These are phyloP conservation scores for Mesorhabditis sp. DNA, from an alignment of 2,888 invertebrate genomes.

Conservation along the genomic window DNA sequence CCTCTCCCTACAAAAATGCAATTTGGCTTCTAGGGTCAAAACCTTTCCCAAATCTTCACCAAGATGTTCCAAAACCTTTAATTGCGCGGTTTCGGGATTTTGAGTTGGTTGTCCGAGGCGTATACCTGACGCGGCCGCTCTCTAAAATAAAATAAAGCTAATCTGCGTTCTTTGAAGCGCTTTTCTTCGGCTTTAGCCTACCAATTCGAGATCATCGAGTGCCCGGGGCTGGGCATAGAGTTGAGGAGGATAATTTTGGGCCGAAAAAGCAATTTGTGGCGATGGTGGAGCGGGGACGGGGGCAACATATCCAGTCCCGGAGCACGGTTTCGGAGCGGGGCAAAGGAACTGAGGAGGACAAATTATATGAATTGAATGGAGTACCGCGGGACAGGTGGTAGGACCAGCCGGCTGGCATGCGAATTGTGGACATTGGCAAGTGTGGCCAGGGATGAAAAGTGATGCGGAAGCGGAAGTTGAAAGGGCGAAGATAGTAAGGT, in stretches of 20 bases:
- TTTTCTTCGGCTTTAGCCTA: not conserved
- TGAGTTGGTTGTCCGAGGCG: constrained; percentile 22
- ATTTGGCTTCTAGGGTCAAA: too few species aligned
- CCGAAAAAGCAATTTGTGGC: too few species aligned
- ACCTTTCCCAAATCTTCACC: not conserved
- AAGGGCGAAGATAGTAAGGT: too few species aligned
- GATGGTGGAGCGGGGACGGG: too few species aligned
- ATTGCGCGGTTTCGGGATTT: not conserved
- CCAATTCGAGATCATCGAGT: not conserved
- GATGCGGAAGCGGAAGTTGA: too few species aligned
- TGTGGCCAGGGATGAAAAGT: not conserved
- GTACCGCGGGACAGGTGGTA: not conserved
- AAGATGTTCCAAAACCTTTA: not conserved
- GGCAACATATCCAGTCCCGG: not conserved
- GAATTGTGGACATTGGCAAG: not conserved
- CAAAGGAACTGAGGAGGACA: constrained; percentile 1
- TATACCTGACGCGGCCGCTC: constrained; percentile 36
- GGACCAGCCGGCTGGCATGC: constrained; percentile 1
- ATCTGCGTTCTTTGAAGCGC: not conserved
- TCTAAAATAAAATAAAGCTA: constrained; percentile 17
- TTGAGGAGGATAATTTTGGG: too few species aligned
- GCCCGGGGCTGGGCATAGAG: not conserved
- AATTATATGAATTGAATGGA: not conserved
- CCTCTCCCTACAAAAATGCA: not conserved
- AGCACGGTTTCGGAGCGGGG: not conserved